Percentiles rank a stretch among this genome's conserved stretches.
phyloP scores from a whole-genome alignment of 2,888 invertebrate species.

The Netelia melanura region DNA sequence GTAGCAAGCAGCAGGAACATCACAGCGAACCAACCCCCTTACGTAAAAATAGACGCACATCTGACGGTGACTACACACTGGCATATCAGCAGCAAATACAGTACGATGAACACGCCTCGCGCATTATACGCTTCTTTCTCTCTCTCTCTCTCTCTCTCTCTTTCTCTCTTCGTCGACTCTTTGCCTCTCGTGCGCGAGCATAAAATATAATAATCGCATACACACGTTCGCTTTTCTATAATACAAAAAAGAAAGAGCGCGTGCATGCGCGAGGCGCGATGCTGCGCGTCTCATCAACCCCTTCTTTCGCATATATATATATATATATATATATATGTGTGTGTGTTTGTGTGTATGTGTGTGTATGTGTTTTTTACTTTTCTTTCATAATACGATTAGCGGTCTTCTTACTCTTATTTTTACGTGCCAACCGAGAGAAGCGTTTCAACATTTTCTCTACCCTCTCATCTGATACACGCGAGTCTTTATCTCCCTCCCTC shows the following conservation, averaged over 20 bases:
- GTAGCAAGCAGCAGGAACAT: slow-evolving; percentile 56
- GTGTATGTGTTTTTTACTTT: slow-evolving; percentile 33
- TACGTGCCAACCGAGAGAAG: slow-evolving; percentile 62
- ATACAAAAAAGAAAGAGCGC: slow-evolving; percentile 50
- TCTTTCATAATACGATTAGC: slow-evolving; percentile 64
- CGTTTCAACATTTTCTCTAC: slow-evolving; percentile 55
- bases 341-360: neutral
- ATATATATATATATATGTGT: slow-evolving; percentile 31
- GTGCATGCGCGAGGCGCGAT: slow-evolving; percentile 49
- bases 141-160: slow-evolving; percentile 76
- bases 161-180: slow-evolving; percentile 81
- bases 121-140: slow-evolving; percentile 86
- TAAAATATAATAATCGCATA: slow-evolving; percentile 68
- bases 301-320: slow-evolving; percentile 32
- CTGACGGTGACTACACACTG: slow-evolving; percentile 75
- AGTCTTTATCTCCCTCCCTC: slow-evolving; percentile 12
- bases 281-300: slow-evolving; percentile 63
- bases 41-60: slow-evolving; percentile 81
- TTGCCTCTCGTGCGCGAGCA: slow-evolving; percentile 52
- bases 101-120: slow-evolving; percentile 86
- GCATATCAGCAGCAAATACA: slow-evolving; percentile 78
- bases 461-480: slow-evolving; percentile 42
- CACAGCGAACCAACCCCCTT: slow-evolving; percentile 69
- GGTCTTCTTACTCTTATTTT: slow-evolving; percentile 66
- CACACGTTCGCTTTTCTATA: slow-evolving; percentile 50